A percentile compares a stretch with the other conserved stretches of the same genome.
Conservation (phyloP, 2,888 invertebrate genomes). For the Cyaniris semiargus region DNA sequence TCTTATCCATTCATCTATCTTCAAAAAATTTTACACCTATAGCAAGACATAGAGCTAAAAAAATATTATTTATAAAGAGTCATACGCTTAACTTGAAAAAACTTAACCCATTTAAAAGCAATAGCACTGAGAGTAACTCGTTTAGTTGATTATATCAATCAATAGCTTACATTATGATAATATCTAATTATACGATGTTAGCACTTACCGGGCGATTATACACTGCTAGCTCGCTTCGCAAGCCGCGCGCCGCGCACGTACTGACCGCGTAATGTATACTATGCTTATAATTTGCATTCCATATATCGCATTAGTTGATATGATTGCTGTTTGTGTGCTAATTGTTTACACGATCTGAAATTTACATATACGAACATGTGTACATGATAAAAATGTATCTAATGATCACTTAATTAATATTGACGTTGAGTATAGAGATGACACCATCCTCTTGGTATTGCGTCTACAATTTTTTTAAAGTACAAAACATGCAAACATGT, state of each 20-base stretch:
- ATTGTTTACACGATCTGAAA: not conserved
- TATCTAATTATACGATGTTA: slow-evolving; percentile 17
- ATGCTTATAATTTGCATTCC: slow-evolving; percentile 10
- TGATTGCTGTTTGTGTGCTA: slow-evolving; percentile 7
- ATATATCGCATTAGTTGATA: not conserved
- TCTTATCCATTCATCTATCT: no score
- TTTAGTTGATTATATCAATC: slow-evolving; percentile 17
- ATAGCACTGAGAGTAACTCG: slow-evolving; percentile 4
- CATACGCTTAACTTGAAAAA: not conserved
- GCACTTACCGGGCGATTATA: slow-evolving; percentile 8
- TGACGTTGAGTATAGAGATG: not conserved
- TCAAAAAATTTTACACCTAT: no score
- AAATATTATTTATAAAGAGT: not conserved
- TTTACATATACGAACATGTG: not conserved
- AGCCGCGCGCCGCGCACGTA: not conserved
- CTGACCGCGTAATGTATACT: slow-evolving; percentile 20
- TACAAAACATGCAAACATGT: not conserved
- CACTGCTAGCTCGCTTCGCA: not conserved
- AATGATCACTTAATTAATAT: not conserved
- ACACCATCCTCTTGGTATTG: no score
- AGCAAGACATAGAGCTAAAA: no score
- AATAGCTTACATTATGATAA: slow-evolving; percentile 12
- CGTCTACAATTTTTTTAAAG: not conserved
- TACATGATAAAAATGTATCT: slow-evolving; percentile 4
- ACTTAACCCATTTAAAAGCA: not conserved